Base-by-base conservation (phyloP, 2,888 invertebrate species). In the Auanema sp. region DNA sequence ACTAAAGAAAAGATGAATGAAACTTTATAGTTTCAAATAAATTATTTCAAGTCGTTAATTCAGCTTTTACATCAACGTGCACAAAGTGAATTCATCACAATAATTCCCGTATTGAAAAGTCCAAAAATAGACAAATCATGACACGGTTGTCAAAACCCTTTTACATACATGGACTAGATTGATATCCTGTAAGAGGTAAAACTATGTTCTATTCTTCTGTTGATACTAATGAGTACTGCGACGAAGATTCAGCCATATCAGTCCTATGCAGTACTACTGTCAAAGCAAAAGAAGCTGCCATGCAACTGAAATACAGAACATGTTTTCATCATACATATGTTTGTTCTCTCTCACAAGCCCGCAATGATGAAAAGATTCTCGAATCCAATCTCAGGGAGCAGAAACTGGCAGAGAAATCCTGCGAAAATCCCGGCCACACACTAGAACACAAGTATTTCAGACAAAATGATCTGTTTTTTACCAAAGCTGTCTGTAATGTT, bases 351-450 rank as follows among this genome's bases (percentile, higher is more conserved):
- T 51, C 44, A 41, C 33, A 41, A 53, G 10, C 78, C 81, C 12
- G 67, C 62, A 8, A 77, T 51, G 6, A 78, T 55, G 65, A 80
- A 81, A 14, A 79, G 68, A 2, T 68, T 62, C 25, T 79, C 75
- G 58, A 70, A 80, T 10, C 80, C 79, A 53, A 76, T 66, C 8
- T 64, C 54, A 0, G 72, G 70, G 0, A 80, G 68, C 1, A 69
- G 25, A 54, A 78, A 76, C 21, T 80, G 79, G 1, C 79, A 78
- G 25, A 74, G 61, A 8, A 80, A 64, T 1, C 78, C 81, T 14
- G 79, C 75, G 53, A 77, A 64, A n/a, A 80, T 64, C 40, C 81
- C 81, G 23, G 81, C 73, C 24, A 75, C 53, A 8, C 72, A 72
- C 79, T 79, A 61, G 56, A 72, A 75, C 8, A 25, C 24, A 50